phyloP scores from a whole-genome alignment of 2,797 vertebrate genomes.

The Characodon lateralis region DNA sequence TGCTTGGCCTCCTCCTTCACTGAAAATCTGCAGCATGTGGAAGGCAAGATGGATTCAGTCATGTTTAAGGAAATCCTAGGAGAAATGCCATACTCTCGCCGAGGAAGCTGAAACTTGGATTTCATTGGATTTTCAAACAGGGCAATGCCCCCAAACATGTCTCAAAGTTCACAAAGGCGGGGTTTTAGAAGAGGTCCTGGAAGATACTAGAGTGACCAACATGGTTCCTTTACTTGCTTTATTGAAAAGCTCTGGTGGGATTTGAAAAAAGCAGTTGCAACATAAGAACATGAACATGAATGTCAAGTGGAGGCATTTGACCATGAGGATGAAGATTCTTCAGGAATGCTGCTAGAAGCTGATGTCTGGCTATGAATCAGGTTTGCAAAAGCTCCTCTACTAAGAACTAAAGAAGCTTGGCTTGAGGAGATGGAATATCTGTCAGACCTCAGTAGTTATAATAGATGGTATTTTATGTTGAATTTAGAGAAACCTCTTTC shows the following conservation, averaged over 20 bases:
- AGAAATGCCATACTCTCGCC: too few species aligned
- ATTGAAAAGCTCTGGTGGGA: background rate
- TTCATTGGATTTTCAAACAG: background rate
- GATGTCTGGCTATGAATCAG: background rate
- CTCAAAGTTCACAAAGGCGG: background rate
- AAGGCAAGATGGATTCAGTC: too few species aligned
- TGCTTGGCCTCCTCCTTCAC: background rate
- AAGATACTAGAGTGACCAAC: background rate
- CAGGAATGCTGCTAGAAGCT: background rate
- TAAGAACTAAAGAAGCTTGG: background rate
- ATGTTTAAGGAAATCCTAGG: too few species aligned
- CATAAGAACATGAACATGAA: background rate
- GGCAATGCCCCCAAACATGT: too few species aligned
- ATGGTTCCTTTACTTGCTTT: background rate
- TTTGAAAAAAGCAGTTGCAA: background rate
- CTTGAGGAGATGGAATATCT: background rate
- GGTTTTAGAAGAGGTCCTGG: background rate
- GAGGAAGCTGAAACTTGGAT: background rate
- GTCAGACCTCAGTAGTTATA: background rate
- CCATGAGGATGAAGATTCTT: background rate
- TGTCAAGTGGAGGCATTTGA: background rate
- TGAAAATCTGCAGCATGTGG: background rate
- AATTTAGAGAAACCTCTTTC: background rate
- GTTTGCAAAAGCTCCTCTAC: background rate
- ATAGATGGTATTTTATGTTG: background rate